Evolutionary conservation across 2,797 vertebrate genomes (phyloP).

Genomic region (Microctenopoma steveboyesi): DNA sequence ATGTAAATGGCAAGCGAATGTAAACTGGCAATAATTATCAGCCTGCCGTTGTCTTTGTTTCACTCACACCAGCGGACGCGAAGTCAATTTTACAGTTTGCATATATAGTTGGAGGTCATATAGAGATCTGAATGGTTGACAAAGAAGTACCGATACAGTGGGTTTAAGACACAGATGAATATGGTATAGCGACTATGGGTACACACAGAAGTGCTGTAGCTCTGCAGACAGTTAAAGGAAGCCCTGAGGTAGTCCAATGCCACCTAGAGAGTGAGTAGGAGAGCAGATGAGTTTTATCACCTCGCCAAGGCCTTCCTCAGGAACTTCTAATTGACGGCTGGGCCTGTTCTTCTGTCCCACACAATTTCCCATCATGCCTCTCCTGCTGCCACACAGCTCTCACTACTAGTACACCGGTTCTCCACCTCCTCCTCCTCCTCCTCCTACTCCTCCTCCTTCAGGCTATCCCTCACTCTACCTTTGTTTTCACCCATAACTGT

Average conservation of each 20-base stretch:
- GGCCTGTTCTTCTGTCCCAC: slow-evolving; percentile 78
- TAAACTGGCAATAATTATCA: slow-evolving; percentile 61
- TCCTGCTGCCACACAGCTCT: slow-evolving; percentile 74
- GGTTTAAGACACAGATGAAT: slow-evolving; percentile 33
- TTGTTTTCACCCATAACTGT: slow-evolving; percentile 70
- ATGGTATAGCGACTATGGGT: slow-evolving; percentile 34
- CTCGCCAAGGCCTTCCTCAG: slow-evolving; percentile 67
- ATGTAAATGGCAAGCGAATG: slow-evolving; percentile 64
- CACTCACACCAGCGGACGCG: background rate
- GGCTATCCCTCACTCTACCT: slow-evolving; percentile 69
- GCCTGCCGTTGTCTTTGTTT: slow-evolving; percentile 38
- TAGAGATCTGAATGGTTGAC: slow-evolving; percentile 27
- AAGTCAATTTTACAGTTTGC: slow-evolving; percentile 22
- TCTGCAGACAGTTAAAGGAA: slow-evolving; percentile 68
- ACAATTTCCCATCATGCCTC: slow-evolving; percentile 79
- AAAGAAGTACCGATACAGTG: slow-evolving; percentile 14
- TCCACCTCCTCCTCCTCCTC: slow-evolving; percentile 69
- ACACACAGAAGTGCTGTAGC: slow-evolving; percentile 40
- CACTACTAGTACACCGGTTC: slow-evolving; percentile 63
- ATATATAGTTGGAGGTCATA: background rate
- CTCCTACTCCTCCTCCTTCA: slow-evolving; percentile 60
- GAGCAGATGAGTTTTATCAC: slow-evolving; percentile 81
- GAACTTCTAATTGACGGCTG: slow-evolving; percentile 81
- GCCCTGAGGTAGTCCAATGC: slow-evolving; percentile 62
- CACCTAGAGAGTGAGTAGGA: slow-evolving; percentile 72